Evolutionary conservation across 2,888 invertebrate genomes (phyloP), one percentile per base, ranked within the genome.

Genomic region (Meiosimyza decipiens): DNA sequence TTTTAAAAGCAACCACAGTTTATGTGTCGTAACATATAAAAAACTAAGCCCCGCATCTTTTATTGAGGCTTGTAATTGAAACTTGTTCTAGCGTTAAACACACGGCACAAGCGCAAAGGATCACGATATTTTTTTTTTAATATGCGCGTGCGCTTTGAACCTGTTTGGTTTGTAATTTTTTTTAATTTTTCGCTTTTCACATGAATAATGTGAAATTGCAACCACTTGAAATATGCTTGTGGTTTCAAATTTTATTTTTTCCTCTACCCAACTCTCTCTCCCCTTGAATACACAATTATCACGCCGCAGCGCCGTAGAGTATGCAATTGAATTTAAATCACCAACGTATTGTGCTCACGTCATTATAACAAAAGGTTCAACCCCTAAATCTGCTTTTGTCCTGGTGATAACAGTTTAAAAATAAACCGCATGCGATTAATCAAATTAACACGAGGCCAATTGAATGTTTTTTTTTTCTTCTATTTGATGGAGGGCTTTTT

Each of bases 351-450:
- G 22, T 51, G 50, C 5, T 7, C 50, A 65, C 51, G 28, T 51
- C 13, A 65, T 13, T 16, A 7, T 12, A 11, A 52, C 65, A 51
- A 50, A 55, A 40, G 16, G 49, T 67, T 55, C 73, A 74, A 72
- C 74, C 77, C 74, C 76, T 76, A 74, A 76, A 72, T 73, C 76
- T 76, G 76, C 74, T 73, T 74, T 74, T 75, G 76, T 75, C 75
- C 76, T 73, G 40, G 40, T 9, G 66, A 77, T 40, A 62, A 16
- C 33, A 62, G 47, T 62, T 51, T 51, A 15, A 51, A 65, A 51
- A 51, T 16, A 15, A 13, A 51, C 69, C 15, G 40, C 63, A 57
- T 72, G 73, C 77, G 73, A 76, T 77, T 77, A 77, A 77, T 77
- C 76, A 77, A 74, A 74, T 77, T 76, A 77, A 77, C 77, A 74